Percentiles rank a stretch among this genome's conserved stretches.
Conservation (phyloP, 2,113 vertebrate genomes). For the Anguilla rostrata region DNA sequence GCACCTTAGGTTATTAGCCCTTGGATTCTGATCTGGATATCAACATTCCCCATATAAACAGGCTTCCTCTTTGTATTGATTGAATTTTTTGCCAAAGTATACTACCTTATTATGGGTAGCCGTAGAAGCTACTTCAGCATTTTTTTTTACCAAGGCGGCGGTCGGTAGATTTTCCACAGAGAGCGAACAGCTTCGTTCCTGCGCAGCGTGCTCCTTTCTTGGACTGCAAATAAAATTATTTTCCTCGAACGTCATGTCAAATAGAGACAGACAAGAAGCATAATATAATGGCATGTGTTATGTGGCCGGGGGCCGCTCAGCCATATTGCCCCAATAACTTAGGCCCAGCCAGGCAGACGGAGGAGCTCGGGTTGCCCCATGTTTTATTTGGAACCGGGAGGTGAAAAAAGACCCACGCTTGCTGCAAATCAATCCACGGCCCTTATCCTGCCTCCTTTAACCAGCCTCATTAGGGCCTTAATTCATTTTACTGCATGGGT, state of each 20-base stretch:
- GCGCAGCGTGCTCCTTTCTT: background rate
- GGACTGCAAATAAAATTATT: background rate
- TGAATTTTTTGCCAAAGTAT: background rate
- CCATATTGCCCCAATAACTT: background rate
- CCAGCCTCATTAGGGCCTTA: background rate
- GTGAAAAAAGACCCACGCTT: background rate
- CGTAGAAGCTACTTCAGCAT: background rate
- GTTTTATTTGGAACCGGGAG: conserved; percentile 15
- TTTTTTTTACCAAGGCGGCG: background rate
- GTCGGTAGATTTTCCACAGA: background rate
- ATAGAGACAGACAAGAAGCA: conserved; percentile 3
- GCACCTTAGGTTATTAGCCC: background rate
- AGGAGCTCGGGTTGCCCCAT: conserved; percentile 9
- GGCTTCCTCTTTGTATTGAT: background rate
- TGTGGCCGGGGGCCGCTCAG: background rate
- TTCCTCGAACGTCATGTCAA: conserved; percentile 4
- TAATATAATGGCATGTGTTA: background rate
- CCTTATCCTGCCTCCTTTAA: conserved; percentile 2
- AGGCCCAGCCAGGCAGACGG: background rate
- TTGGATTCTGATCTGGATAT: background rate
- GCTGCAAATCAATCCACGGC: background rate
- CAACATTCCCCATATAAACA: background rate
- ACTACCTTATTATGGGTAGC: conserved; percentile 2
- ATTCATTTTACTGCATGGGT: background rate
- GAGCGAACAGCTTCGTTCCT: background rate